Base-by-base conservation (phyloP, 2,888 invertebrate species). In the Vanessa cardui region DNA sequence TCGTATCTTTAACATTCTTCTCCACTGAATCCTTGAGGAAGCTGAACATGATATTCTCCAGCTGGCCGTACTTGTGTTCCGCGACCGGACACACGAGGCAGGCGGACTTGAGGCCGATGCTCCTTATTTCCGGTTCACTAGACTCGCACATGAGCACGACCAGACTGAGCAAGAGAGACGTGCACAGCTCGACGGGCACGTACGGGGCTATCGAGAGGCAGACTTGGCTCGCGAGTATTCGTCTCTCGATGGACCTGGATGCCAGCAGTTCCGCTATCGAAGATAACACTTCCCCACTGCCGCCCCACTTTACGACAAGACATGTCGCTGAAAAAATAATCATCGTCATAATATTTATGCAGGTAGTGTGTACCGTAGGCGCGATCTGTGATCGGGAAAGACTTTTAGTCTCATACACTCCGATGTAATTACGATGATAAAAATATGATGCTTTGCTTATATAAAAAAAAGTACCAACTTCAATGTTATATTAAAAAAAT, bases 291-390 rank as follows among this genome's bases (percentile, higher is more conserved):
- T 92, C 92, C 33, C 90, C 92, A 66, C 90, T 86, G 9, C 90
- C 91, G 1, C 92, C 92, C 92, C 92, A 92, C 79, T 91, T 91
- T 33, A 92, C 92, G 74, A 92, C 81, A 5, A 92, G 82, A 60
- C 90, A 88, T 44, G 90, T 85, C 18, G 92, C 93, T 93, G 84
- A 6, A 88, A 85, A 93, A 93, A 67, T 96, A 87, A 47, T 16
- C 15, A n/a, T 7, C 15, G 16, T 15, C 46, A 6, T 50, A 46
- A 39, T 12, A 12, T 39, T 0, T 0, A 5, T 39, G 3, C 39
- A 9, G 2, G 2, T 0, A 39, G 39, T n/a, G n/a, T n/a, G 39
- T 39, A 39, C 12, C 12, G 39, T 3, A 12, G 9, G 12, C 4
- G 33, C 8, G 8, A 39, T 39, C 9, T 2, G 9, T 39, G 12